A percentile compares a stretch with the other conserved stretches of the same genome.
These are phyloP conservation scores for Clarias platycephalus DNA, from an alignment of 2,797 vertebrate species.

Conservation along the genomic window DNA sequence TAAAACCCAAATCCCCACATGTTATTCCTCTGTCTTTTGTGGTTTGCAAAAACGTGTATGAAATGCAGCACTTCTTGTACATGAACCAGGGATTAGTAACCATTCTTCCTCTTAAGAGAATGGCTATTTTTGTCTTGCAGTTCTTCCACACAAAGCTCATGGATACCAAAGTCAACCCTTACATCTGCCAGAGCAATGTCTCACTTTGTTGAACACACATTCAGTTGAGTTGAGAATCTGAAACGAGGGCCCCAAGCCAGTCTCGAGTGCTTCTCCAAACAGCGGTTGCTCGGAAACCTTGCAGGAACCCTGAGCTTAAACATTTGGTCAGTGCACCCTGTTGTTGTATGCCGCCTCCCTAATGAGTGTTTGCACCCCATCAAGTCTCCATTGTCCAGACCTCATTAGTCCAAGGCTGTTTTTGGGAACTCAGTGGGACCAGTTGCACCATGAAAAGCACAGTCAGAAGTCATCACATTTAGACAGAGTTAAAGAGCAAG, in stretches of 20 bases:
- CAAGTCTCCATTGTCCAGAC: constrained; percentile 46
- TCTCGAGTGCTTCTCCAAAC: constrained; percentile 49
- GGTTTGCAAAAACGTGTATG: background rate
- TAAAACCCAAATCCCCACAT: background rate
- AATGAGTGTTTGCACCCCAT: constrained; percentile 54
- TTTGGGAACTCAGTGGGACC: constrained; percentile 32
- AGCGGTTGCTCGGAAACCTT: constrained; percentile 52
- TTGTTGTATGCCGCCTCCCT: constrained; percentile 38
- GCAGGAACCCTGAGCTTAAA: constrained; percentile 34
- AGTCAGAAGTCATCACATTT: constrained; percentile 45
- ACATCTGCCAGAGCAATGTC: constrained; percentile 47
- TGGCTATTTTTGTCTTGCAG: background rate
- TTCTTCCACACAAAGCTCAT: background rate
- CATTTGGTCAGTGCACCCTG: constrained; percentile 28
- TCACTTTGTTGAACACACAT: constrained; percentile 54
- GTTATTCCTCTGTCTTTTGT: constrained; percentile 6
- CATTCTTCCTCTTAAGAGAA: background rate
- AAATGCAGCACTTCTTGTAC: background rate
- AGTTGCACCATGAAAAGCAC: constrained; percentile 32
- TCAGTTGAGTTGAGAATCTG: constrained; percentile 32
- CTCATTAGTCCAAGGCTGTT: constrained; percentile 52
- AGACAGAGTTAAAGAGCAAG: constrained; percentile 44
- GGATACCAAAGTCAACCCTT: constrained; percentile 19
- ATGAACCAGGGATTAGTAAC: background rate
- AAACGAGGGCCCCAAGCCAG: constrained; percentile 33